Evolutionary conservation across 2,113 vertebrate species (phyloP).

Genomic region (Dolichallabes microphthalmus): DNA sequence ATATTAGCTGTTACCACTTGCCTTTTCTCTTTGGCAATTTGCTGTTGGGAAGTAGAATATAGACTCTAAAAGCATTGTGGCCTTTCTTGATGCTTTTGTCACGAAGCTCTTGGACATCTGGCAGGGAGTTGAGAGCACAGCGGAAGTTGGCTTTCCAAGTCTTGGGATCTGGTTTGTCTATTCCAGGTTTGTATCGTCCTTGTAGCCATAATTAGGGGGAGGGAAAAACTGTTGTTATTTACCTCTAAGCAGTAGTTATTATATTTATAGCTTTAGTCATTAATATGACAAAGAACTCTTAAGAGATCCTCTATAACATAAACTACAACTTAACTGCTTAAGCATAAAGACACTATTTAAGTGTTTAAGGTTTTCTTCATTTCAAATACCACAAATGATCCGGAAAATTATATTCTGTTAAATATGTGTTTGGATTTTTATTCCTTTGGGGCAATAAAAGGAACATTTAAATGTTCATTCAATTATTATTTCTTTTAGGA

Average conservation of each 20-base stretch:
- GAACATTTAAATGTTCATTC: too few relatives aligned
- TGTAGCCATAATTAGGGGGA: not conserved
- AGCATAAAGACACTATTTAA: too few relatives aligned
- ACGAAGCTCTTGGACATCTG: conserved; percentile 72
- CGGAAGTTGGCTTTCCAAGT: conserved; percentile 81
- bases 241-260: not conserved
- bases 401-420: not conserved
- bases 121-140: conserved; percentile 76
- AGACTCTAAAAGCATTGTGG: conserved; percentile 73
- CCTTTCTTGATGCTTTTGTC: conserved; percentile 77
- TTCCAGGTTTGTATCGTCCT: conserved; percentile 71
- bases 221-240: not conserved
- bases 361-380: not conserved
- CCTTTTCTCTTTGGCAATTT: conserved; percentile 66
- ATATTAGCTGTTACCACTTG: conserved; percentile 27
- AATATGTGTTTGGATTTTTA: too few relatives aligned
- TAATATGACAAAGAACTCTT: not conserved
- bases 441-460: too few relatives aligned
- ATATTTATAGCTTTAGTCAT: not conserved
- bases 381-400: not conserved
- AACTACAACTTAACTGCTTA: not conserved
- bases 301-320: not conserved
- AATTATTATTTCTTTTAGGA: too few relatives aligned
- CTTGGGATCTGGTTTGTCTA: conserved; percentile 76
- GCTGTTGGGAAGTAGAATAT: conserved; percentile 69